Base-by-base conservation (phyloP, 2,113 vertebrate species). In the Zootoca vivipara region DNA sequence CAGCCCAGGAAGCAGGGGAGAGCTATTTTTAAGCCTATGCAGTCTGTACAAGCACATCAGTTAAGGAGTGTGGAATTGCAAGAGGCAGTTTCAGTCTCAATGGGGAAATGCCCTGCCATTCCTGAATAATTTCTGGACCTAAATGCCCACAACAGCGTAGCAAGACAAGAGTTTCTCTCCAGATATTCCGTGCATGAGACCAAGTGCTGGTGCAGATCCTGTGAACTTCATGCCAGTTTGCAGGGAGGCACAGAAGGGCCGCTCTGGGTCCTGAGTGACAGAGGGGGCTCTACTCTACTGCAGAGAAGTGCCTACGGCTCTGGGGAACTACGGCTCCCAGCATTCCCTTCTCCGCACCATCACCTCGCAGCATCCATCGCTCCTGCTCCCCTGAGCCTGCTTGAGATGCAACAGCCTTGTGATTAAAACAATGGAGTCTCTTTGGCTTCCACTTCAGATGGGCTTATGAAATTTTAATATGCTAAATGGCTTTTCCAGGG, bases 381-480 rank as follows among this genome's bases (percentile, higher is more conserved):
- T 38, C 35, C 13, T 7, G 3, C 35, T 73, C 7, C 58, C 42
- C 58, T 16, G 18, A 9, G 33, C 69, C 3, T 46, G 22, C 70
- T 10, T 35, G n/a, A 74, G 33, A 35, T 28, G 83, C 70, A 74
- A 20, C 46, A 15, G 13, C 24, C 40, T 35, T 58, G 70, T 15
- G 35, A 24, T 35, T 5, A 16, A 58, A 56, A 74, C 46, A 74
- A 35, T 30, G 6, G n/a, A 8, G 20, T 9, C 83, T 58, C 82
- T 18, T 72, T 73, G 26, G 42, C 67, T 84, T 73, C 82, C 42
- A 9, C 82, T 56, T 84, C 82, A 56, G 82, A 84, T 5, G 67
- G 56, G 30, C 42, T 73, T 12, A 84, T 84, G 82, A 84, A 73
- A 84, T 52, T 72, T 84, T 84, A 84, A 84, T 84, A 35, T 3